Evolutionary conservation across 37 sponge, comb jelly and placozoan genomes (phyloP), one percentile per base, ranked within the genome.

Genomic region (Amphimedon queenslandica): DNA sequence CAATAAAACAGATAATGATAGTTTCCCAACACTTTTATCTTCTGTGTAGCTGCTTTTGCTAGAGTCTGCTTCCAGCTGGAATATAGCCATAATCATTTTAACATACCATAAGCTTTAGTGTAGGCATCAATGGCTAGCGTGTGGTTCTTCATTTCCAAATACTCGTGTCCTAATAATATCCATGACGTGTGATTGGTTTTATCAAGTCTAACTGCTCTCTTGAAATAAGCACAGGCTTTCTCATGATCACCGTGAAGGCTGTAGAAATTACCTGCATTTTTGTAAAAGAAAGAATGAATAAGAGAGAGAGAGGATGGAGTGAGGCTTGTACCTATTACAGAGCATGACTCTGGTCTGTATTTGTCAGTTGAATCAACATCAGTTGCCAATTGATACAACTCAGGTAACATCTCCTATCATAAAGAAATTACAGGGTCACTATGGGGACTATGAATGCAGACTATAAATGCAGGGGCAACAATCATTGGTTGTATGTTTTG

Each of bases 121-220:
- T 95, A 95, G n/a, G 88, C 85, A 69, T 95, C 92, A 29, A 95
- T 80, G 40, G 96, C 92, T 83, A 84, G 81, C 40, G 69, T 80
- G 51, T 77, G 78, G 75, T 95, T 96, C 73, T 86, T 90, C 64
- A 92, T 71, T 74, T 96, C 96, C 57, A 96, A 35, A 60, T 92
- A 96, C 80, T 92, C 93, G 34, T 96, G 96, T 5, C 96, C 96
- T 8, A 96, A 82, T 5, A 96, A 85, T 39, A 93, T 89, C 93
- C 96, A 96, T 30, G 90, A 83, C 11, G 87, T 82, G 40, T 86
- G 86, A 80, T 87, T 77, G 13, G 66, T 55, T 31, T 69, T 63
- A 77, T 96, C 80, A 40, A 96, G 70, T 66, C 81, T 37, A 16
- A 86, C 67, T 0, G 90, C 85, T 60, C 86, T 71, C 67, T 85